Evolutionary conservation across 2,888 invertebrate genomes (phyloP).

Genomic region (Homarus gammarus): DNA sequence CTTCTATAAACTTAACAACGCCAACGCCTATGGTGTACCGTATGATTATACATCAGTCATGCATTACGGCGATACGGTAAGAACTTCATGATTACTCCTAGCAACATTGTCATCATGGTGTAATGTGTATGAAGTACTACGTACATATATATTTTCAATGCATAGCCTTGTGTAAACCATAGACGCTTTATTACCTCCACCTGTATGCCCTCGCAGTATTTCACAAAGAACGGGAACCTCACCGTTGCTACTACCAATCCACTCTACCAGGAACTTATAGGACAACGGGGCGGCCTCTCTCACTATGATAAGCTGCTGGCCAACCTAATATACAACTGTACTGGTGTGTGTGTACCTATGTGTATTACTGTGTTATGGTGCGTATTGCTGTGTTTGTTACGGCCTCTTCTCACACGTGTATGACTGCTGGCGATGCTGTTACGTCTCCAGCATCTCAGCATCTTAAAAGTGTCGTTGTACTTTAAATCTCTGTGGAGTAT

Average conservation of each 20-base stretch:
- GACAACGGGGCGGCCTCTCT: background rate
- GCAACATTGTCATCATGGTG: no score
- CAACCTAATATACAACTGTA: slow-evolving; percentile 27
- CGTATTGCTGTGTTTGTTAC: no score
- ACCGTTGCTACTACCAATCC: slow-evolving; percentile 26
- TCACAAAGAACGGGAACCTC: slow-evolving; percentile 13
- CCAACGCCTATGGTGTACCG: background rate
- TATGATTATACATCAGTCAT: slow-evolving; percentile 51
- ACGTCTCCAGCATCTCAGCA: no score
- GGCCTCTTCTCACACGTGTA: no score
- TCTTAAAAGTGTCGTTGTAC: no score
- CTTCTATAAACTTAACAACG: background rate
- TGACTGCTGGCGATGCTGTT: no score
- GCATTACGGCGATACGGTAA: slow-evolving; percentile 54
- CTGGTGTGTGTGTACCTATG: background rate
- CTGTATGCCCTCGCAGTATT: background rate
- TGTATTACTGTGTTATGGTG: background rate
- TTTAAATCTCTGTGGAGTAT: no score
- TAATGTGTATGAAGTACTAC: no score
- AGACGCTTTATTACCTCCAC: background rate
- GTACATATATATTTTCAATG: no score
- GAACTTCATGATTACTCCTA: background rate
- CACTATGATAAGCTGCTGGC: slow-evolving; percentile 35
- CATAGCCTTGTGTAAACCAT: no score
- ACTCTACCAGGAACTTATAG: slow-evolving; percentile 1